phyloP scores from a whole-genome alignment of 2,797 vertebrate genomes.

The Liparis tanakae region DNA sequence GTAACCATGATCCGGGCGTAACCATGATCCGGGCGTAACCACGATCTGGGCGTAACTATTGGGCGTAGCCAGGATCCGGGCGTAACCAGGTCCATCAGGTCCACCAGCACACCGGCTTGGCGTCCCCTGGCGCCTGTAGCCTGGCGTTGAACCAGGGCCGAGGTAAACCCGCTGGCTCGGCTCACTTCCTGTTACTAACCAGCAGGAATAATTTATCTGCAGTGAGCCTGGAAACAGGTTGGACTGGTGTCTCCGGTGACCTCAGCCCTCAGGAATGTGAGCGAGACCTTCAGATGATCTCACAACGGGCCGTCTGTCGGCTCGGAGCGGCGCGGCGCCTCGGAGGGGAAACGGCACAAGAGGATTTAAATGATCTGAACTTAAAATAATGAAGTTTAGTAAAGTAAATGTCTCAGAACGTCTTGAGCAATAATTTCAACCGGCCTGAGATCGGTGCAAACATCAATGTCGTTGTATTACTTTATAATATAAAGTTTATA shows the following conservation, averaged over 20 bases:
- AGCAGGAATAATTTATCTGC: neutral
- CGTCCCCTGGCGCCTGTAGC: no score
- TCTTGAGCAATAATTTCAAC: no score
- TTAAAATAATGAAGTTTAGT: neutral
- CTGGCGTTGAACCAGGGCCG: neutral
- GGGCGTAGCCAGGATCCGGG: no score
- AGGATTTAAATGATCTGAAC: neutral
- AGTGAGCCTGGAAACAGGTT: neutral
- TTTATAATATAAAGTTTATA: no score
- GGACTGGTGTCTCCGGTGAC: neutral
- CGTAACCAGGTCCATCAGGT: neutral
- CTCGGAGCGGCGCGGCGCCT: neutral
- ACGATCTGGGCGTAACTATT: no score
- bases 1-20: no score
- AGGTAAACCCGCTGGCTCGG: neutral
- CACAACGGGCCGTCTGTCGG: neutral
- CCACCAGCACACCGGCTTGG: no score
- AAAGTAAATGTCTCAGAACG: neutral
- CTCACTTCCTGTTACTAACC: neutral
- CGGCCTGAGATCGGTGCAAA: no score
- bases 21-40: no score
- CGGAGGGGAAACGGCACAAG: neutral
- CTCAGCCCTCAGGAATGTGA: constrained; percentile 5
- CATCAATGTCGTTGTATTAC: no score
- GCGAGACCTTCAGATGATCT: neutral